Base-by-base conservation (phyloP, 1,140 invertebrate genomes). In the Drosophila ogumai region DNA sequence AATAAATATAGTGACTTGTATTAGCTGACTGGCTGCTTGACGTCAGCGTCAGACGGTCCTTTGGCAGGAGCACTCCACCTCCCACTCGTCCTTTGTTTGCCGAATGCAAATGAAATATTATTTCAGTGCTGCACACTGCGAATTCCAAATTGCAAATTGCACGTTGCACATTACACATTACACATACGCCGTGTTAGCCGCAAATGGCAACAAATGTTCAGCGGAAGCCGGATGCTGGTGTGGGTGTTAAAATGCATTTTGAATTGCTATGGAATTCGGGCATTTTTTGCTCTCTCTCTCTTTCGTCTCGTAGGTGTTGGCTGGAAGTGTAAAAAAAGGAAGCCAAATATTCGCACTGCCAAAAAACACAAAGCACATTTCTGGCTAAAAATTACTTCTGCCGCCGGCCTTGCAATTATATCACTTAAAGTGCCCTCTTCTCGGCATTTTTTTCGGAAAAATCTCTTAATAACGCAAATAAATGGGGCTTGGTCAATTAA, bases 401-500 rank as follows among this genome's bases (percentile, higher is more conserved):
- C 28, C 13, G 31, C 31, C 68, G 66, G 52, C 66, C 43, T 71
- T 47, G 50, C 68, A 49, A 49, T 49, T 69, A 44, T 69, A 47
- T 31, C 66, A 49, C 43, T 40, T 41, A 31, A 69, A 71, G 38
- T 71, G 36, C 52, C 68, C 66, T 54, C 50, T 58, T 71, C 44
- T 49, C 3, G 46, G 54, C 25, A 25, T 66, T 59, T 68, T 54
- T 54, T 17, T 22, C 41, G 41, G 61, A 36, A 41, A 76, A 47
- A 76, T 59, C 56, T 68, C 64, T 56, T 77, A 56, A 77, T 69
- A 57, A 60, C 36, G 25, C 38, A 31, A 59, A 43, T 58, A 40
- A 65, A 34, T 79, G 47, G 36, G 6, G 43, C 36, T 78, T 78
- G 75, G 75, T 78, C 75, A 77, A 78, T 78, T 78, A 78, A 71